These are phyloP conservation scores for Pterois miles DNA, from an alignment of 2,797 vertebrate species.

Conservation along the genomic window DNA sequence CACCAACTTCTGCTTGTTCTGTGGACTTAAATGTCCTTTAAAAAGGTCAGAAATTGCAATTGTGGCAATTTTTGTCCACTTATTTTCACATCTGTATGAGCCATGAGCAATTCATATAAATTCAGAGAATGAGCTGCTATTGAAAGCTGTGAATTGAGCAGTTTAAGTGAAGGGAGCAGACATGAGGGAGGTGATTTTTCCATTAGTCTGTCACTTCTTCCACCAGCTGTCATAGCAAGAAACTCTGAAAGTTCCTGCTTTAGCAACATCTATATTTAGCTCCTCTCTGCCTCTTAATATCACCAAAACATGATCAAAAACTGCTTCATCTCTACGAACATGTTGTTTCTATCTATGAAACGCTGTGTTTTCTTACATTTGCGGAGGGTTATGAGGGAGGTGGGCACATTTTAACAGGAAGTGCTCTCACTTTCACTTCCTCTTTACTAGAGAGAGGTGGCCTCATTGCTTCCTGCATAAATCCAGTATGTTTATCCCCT, in stretches of 20 bases:
- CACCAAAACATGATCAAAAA: not conserved
- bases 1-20: not conserved
- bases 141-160: not conserved
- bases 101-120: conserved; percentile 3
- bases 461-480: conserved; percentile 63
- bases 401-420: conserved; percentile 59
- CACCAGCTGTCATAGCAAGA: not conserved
- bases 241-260: not conserved
- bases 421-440: conserved; percentile 66
- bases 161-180: conserved; percentile 4
- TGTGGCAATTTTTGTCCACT: not conserved
- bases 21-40: conserved; percentile 16
- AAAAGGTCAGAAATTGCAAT: conserved; percentile 19
- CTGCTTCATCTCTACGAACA: not conserved
- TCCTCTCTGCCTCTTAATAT: not conserved
- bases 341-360: not conserved
- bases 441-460: conserved; percentile 45
- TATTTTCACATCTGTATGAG: not conserved
- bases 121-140: not conserved
- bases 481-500: conserved; percentile 51
- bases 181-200: not conserved
- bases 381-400: conserved; percentile 13
- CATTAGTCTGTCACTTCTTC: conserved; percentile 22
- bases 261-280: not conserved
- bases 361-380: conserved; percentile 5